Conservation (phyloP, 2,888 invertebrate genomes). For the Galerucella calmariensis region DNA sequence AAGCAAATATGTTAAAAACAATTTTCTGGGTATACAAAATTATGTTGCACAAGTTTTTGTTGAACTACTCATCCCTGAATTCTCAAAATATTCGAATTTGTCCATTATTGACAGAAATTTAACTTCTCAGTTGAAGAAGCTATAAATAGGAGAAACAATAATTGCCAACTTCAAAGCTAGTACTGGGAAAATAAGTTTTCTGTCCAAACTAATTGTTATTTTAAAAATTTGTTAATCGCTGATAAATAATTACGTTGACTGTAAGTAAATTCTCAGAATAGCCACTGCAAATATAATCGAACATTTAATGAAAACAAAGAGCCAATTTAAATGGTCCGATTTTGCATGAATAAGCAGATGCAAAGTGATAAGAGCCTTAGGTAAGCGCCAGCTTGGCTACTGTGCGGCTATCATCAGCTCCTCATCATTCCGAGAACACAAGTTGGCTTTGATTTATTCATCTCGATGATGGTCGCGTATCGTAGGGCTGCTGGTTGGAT, state of each 20-base stretch:
- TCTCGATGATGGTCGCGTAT: constrained; percentile 54
- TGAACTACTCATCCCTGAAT: too few species aligned
- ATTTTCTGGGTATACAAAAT: too few species aligned
- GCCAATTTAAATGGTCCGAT: constrained; percentile 59
- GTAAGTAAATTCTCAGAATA: constrained; percentile 27
- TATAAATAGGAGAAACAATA: too few species aligned
- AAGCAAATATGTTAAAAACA: too few species aligned
- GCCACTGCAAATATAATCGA: constrained; percentile 30
- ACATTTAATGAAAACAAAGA: constrained; percentile 60
- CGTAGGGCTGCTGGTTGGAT: not conserved
- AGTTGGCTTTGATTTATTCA: constrained; percentile 58
- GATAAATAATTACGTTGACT: not conserved
- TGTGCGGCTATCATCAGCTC: constrained; percentile 54
- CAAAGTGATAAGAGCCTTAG: constrained; percentile 48
- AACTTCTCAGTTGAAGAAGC: too few species aligned
- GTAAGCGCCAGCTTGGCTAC: constrained; percentile 56
- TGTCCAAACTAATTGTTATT: too few species aligned
- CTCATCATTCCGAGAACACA: constrained; percentile 58
- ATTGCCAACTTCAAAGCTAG: too few species aligned
- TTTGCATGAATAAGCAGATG: constrained; percentile 58
- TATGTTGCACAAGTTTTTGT: too few species aligned
- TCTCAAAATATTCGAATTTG: too few species aligned
- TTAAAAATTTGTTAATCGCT: not conserved
- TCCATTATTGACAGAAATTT: too few species aligned
- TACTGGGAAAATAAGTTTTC: too few species aligned